A percentile compares a stretch with the other conserved stretches of the same genome.
Evolutionary conservation across 2,113 vertebrate species (phyloP).

Genomic region (Corydoras sp.): DNA sequence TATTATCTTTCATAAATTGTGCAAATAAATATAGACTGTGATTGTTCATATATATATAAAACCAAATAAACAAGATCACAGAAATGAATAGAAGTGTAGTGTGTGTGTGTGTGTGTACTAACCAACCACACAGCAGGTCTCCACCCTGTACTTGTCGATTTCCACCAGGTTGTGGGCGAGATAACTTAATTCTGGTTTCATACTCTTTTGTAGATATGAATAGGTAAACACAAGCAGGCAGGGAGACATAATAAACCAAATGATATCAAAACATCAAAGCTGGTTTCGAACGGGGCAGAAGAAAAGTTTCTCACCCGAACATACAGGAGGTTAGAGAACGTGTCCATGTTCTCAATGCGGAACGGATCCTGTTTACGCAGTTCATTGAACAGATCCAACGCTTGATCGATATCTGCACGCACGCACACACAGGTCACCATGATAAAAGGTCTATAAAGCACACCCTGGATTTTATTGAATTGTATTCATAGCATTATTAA

Average conservation of each 20-base stretch:
- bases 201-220: slow-evolving; percentile 66
- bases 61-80: neutral
- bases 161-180: slow-evolving; percentile 96
- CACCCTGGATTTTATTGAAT: no score
- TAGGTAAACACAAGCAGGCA: slow-evolving; percentile 14
- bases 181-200: slow-evolving; percentile 97
- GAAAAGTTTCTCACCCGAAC: slow-evolving; percentile 77
- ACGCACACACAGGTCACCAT: slow-evolving; percentile 14
- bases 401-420: slow-evolving; percentile 91
- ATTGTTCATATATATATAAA: no score
- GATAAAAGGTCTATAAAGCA: neutral
- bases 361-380: slow-evolving; percentile 93
- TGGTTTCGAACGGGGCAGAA: no score
- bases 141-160: slow-evolving; percentile 97
- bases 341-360: slow-evolving; percentile 99
- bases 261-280: no score
- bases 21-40: no score
- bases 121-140: slow-evolving; percentile 98
- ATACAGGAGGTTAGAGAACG: slow-evolving; percentile 94
- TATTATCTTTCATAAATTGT: no score
- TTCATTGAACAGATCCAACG: slow-evolving; percentile 91
- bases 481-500: no score
- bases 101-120: slow-evolving; percentile 41
- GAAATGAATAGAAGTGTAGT: no score
- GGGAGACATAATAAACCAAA: neutral